These are phyloP conservation scores for Leptinotarsa lineolata DNA, from an alignment of 1,140 invertebrate species.

Conservation along the genomic window DNA sequence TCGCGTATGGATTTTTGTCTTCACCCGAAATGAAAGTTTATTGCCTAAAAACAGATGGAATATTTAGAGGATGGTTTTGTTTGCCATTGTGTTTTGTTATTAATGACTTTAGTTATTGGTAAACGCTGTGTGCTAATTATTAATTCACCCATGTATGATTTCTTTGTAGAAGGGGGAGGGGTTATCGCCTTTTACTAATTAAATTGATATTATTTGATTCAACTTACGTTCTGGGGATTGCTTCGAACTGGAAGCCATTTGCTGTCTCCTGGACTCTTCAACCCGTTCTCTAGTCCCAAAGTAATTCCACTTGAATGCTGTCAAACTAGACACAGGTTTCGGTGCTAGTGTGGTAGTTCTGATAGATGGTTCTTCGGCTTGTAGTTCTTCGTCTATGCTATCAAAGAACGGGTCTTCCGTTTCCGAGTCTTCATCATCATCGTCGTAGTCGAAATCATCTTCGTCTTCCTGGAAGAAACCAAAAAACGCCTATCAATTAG, in stretches of 20 bases:
- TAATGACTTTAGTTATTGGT: too few relatives aligned
- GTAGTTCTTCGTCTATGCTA: conserved; percentile 29
- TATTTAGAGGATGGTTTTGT: too few relatives aligned
- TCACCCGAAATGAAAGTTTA: too few relatives aligned
- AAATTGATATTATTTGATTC: too few relatives aligned
- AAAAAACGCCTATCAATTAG: too few relatives aligned
- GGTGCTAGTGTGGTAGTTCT: conserved; percentile 30
- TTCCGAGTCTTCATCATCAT: conserved; percentile 23
- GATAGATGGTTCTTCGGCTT: conserved; percentile 46
- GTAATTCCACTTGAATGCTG: conserved; percentile 47
- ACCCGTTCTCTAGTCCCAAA: conserved; percentile 43
- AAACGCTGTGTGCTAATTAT: too few relatives aligned
- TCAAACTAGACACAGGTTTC: conserved; percentile 39
- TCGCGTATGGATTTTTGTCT: too few relatives aligned
- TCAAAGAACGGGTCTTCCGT: conserved; percentile 14
- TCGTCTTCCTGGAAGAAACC: conserved; percentile 39
- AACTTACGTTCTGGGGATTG: conserved; percentile 35
- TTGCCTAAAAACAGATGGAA: too few relatives aligned
- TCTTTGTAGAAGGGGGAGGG: too few relatives aligned
- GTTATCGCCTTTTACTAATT: too few relatives aligned
- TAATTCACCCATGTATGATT: too few relatives aligned
- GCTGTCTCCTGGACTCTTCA: conserved; percentile 41
- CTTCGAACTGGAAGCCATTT: conserved; percentile 17
- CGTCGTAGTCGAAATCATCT: conserved; percentile 19
- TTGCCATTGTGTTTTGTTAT: too few relatives aligned